phyloP scores from a whole-genome alignment of 2,888 invertebrate species.

The Thumatha senex region DNA sequence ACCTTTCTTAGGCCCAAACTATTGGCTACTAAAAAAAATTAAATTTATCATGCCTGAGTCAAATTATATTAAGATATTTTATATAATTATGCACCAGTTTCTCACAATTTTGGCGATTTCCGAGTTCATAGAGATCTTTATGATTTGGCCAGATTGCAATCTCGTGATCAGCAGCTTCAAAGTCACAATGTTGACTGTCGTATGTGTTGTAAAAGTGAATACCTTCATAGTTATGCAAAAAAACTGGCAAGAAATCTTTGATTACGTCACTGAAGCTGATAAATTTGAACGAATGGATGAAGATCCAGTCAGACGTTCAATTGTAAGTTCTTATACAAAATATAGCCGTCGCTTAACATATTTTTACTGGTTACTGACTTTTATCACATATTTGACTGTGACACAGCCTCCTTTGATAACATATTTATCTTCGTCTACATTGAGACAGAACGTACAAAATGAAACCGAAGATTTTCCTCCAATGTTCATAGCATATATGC shows the following conservation, averaged over 20 bases:
- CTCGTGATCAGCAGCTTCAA: constrained; percentile 62
- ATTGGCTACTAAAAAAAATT: constrained; percentile 55
- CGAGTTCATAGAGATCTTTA: constrained; percentile 63
- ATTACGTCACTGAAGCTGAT: constrained; percentile 64
- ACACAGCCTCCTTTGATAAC: constrained; percentile 51
- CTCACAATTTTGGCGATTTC: constrained; percentile 59
- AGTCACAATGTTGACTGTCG: constrained; percentile 67
- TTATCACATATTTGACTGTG: constrained; percentile 56
- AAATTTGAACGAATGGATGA: constrained; percentile 54
- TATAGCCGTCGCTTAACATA: constrained; percentile 61
- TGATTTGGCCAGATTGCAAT: constrained; percentile 59
- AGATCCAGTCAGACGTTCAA: constrained; percentile 40
- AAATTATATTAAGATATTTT: constrained; percentile 33
- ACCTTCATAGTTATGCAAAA: constrained; percentile 63
- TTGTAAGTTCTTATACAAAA: constrained; percentile 57
- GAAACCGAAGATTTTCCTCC: constrained; percentile 65
- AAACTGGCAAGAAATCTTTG: constrained; percentile 56
- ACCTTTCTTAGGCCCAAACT: constrained; percentile 62
- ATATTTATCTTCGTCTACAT: constrained; percentile 51
- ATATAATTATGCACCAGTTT: constrained; percentile 51
- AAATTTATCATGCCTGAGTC: constrained; percentile 59
- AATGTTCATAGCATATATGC: constrained; percentile 72
- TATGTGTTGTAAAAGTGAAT: constrained; percentile 61
- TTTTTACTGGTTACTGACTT: constrained; percentile 62
- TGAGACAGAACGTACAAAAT: constrained; percentile 52